These are phyloP conservation scores for Philereme vetulata DNA, from an alignment of 2,888 invertebrate species.

Conservation along the genomic window DNA sequence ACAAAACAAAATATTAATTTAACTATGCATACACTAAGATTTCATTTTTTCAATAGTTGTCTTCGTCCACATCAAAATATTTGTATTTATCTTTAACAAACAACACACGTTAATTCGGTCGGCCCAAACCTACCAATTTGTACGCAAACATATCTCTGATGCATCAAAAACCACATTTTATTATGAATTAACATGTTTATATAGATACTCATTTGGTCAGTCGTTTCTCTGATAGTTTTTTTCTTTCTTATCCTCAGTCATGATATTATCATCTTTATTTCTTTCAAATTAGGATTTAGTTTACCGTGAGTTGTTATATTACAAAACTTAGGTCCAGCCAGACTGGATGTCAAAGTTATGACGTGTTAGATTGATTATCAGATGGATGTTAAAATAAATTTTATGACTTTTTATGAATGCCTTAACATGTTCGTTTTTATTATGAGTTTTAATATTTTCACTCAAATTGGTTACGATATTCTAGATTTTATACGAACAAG, in stretches of 20 bases:
- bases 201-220: slow-evolving; percentile 77
- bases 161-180: slow-evolving; percentile 67
- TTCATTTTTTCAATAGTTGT: too few relatives aligned
- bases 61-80: slow-evolving; percentile 14
- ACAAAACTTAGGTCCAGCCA: slow-evolving; percentile 66
- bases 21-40: too few relatives aligned
- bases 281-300: slow-evolving; percentile 39
- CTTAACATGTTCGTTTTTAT: slow-evolving; percentile 73
- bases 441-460: too few relatives aligned
- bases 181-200: slow-evolving; percentile 82
- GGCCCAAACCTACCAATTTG: slow-evolving; percentile 69
- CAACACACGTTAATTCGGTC: slow-evolving; percentile 62
- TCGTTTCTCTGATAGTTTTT: slow-evolving; percentile 64
- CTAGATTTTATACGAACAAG: slow-evolving; percentile 13
- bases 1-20: too few relatives aligned
- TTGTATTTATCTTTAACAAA: slow-evolving; percentile 55
- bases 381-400: slow-evolving; percentile 84
- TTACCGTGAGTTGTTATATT: slow-evolving; percentile 42
- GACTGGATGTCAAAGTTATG: slow-evolving; percentile 83
- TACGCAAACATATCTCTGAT: slow-evolving; percentile 68
- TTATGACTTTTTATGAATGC: slow-evolving; percentile 80
- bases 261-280: slow-evolving; percentile 43
- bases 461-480: slow-evolving; percentile 51
- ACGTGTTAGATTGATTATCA: slow-evolving; percentile 85
- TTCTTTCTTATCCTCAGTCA: slow-evolving; percentile 41